These are phyloP conservation scores for Microplitis manilae DNA, from an alignment of 2,888 invertebrate species.

Conservation along the genomic window DNA sequence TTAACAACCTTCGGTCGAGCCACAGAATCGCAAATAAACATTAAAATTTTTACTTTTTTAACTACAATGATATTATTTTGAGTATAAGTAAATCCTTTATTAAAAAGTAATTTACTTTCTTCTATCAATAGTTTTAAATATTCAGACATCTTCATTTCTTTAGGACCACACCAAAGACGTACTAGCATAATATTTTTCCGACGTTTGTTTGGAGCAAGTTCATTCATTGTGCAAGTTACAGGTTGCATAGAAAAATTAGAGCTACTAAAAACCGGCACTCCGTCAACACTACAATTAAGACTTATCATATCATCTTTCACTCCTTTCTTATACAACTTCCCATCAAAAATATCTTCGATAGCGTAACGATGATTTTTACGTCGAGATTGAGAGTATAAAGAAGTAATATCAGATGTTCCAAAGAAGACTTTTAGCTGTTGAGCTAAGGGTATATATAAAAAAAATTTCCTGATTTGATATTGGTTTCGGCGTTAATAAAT, in stretches of 20 bases:
- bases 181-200: slow-evolving; percentile 35
- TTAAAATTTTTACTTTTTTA: too few species aligned
- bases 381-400: slow-evolving; percentile 17
- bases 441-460: slow-evolving; percentile 35
- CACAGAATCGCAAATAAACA: too few species aligned
- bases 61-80: too few species aligned
- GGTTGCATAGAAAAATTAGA: slow-evolving; percentile 35
- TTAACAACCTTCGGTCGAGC: too few species aligned
- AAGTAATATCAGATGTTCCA: slow-evolving; percentile 22
- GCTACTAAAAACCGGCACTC: slow-evolving; percentile 28
- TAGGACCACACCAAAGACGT: slow-evolving; percentile 46
- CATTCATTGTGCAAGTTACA: slow-evolving; percentile 44
- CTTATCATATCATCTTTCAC: slow-evolving; percentile 29
- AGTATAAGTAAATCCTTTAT: too few species aligned
- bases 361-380: slow-evolving; percentile 31
- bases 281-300: slow-evolving; percentile 36
- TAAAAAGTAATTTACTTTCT: slow-evolving; percentile 23
- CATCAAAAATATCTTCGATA: slow-evolving; percentile 41
- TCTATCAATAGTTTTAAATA: slow-evolving; percentile 45
- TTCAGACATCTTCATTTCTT: slow-evolving; percentile 33
- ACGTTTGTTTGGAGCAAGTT: slow-evolving; percentile 41
- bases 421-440: slow-evolving; percentile 31
- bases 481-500: slow-evolving; percentile 23
- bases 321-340: slow-evolving; percentile 34
- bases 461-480: slow-evolving; percentile 34